These are phyloP conservation scores for Bettongia penicillata DNA, from an alignment of 2,113 vertebrate genomes.

Conservation along the genomic window DNA sequence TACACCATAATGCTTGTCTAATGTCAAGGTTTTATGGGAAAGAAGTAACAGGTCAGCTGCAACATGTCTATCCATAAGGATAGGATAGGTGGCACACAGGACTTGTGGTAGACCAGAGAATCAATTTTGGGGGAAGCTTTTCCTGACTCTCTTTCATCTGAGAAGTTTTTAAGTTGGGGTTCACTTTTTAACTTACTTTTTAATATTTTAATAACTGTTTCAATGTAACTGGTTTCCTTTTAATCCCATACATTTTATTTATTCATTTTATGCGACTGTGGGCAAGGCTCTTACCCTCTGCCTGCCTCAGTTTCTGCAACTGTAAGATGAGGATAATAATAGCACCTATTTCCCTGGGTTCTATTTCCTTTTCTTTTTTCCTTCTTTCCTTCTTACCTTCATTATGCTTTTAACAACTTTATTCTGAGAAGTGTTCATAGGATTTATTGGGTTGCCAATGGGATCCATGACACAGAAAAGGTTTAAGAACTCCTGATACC, in stretches of 20 bases:
- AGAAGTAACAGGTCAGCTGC: too few species aligned
- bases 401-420: neutral
- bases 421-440: neutral
- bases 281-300: neutral
- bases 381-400: neutral
- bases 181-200: too few species aligned
- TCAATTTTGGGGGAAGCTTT: neutral
- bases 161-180: neutral
- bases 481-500: neutral
- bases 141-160: neutral
- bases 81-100: neutral
- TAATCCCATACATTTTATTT: neutral
- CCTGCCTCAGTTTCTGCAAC: neutral
- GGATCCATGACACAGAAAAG: neutral
- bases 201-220: neutral
- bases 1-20: neutral
- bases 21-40: neutral
- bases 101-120: neutral
- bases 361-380: neutral
- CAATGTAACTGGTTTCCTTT: neutral
- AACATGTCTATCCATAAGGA: neutral
- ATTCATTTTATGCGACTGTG: neutral
- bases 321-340: neutral
- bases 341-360: neutral
- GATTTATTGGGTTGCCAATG: neutral